phyloP scores from a whole-genome alignment of 2,113 vertebrate genomes.

The Ceyx margarethae region DNA sequence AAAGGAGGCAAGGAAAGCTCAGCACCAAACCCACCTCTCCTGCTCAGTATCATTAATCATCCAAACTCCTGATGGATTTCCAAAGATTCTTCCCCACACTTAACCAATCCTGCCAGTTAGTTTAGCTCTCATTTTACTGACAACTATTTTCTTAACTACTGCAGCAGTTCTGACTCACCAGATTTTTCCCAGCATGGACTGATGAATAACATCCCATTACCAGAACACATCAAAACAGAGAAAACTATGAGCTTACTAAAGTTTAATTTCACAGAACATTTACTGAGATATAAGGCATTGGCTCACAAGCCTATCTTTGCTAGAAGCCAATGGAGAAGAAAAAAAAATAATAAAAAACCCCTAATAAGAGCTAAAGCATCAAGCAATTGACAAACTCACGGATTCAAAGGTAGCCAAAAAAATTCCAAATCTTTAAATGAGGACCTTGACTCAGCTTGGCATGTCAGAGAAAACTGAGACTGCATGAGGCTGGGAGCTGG shows the following conservation, averaged over 20 bases:
- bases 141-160: background rate
- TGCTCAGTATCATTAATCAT: background rate
- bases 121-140: background rate
- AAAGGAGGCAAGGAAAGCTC: background rate
- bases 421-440: background rate
- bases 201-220: background rate
- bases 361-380: background rate
- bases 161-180: background rate
- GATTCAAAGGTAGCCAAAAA: background rate
- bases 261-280: constrained; percentile 27
- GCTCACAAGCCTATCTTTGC: background rate
- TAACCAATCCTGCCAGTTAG: background rate
- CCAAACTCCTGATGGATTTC: background rate
- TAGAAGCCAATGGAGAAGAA: background rate
- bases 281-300: background rate
- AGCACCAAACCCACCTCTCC: background rate
- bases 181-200: background rate
- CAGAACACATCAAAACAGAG: background rate
- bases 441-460: background rate
- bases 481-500: background rate
- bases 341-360: background rate
- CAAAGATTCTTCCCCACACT: background rate
- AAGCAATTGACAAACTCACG: background rate
- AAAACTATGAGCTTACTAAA: background rate
- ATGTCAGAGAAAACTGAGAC: background rate